phyloP scores from a whole-genome alignment of 2,888 invertebrate species.

The Eupeodes luniger region DNA sequence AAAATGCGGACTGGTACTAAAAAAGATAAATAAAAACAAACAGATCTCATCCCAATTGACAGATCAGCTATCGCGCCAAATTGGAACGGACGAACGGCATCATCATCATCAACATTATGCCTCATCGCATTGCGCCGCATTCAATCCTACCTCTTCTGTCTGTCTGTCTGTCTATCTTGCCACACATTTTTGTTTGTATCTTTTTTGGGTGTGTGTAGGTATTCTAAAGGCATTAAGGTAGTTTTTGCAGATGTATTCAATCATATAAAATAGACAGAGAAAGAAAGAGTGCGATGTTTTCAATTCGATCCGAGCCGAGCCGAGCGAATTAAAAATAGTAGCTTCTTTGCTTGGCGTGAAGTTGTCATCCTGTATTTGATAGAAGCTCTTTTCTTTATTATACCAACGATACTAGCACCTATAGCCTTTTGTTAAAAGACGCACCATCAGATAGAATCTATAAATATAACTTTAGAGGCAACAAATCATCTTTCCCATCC shows the following conservation, averaged over 20 bases:
- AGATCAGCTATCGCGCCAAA: slow-evolving; percentile 72
- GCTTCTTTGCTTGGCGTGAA: slow-evolving; percentile 33
- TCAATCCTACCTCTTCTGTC: neutral
- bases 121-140: neutral
- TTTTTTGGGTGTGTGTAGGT: slow-evolving; percentile 6
- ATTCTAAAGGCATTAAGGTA: neutral
- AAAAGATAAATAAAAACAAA: slow-evolving; percentile 19
- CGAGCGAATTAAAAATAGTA: slow-evolving; percentile 54
- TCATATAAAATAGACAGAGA: slow-evolving; percentile 20
- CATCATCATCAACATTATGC: slow-evolving; percentile 29
- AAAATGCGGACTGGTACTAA: slow-evolving; percentile 55
- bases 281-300: slow-evolving; percentile 22
- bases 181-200: neutral
- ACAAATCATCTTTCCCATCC: slow-evolving; percentile 74
- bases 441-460: slow-evolving; percentile 28
- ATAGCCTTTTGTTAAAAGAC: slow-evolving; percentile 56
- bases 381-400: slow-evolving; percentile 50
- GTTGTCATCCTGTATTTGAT: slow-evolving; percentile 62
- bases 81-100: slow-evolving; percentile 52
- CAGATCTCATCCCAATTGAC: slow-evolving; percentile 58
- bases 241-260: slow-evolving; percentile 56
- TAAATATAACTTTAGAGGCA: slow-evolving; percentile 65
- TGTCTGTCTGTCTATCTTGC: neutral
- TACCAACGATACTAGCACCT: too few relatives aligned
- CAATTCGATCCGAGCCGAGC: neutral